phyloP scores from a whole-genome alignment of 37 sponge, comb jelly and placozoan genomes.

The Halichondria panicea region DNA sequence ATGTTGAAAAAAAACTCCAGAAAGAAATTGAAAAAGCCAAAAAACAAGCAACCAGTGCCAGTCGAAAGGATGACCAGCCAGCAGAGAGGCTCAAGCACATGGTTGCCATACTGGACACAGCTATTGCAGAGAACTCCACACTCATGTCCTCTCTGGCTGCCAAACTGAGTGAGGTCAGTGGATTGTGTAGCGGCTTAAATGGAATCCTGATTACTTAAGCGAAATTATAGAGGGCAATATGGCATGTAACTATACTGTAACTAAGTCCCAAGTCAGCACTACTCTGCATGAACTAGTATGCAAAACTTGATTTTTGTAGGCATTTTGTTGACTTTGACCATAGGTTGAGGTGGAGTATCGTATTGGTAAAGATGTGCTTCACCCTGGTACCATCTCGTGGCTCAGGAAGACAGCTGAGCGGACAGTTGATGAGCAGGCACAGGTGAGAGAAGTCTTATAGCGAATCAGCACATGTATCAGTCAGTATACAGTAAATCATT shows the following conservation, averaged over 20 bases:
- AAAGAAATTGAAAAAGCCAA: slow-evolving; percentile 41
- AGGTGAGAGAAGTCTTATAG: slow-evolving; percentile 18
- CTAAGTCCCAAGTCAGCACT: too few relatives aligned
- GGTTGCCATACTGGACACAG: slow-evolving; percentile 47
- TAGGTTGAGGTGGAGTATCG: slow-evolving; percentile 43
- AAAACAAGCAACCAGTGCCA: slow-evolving; percentile 14
- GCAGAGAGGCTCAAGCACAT: slow-evolving; percentile 59
- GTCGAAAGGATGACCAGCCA: slow-evolving; percentile 15
- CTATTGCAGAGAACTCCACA: slow-evolving; percentile 31
- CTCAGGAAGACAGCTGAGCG: slow-evolving; percentile 38
- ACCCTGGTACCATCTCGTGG: slow-evolving; percentile 56
- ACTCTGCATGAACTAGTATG: too few relatives aligned
- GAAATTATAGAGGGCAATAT: too few relatives aligned
- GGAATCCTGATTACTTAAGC: too few relatives aligned
- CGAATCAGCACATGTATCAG: too few relatives aligned
- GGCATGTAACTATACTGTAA: too few relatives aligned
- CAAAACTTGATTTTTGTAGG: too few relatives aligned
- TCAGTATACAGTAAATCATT: too few relatives aligned
- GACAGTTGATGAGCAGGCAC: slow-evolving; percentile 48
- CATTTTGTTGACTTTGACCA: too few relatives aligned
- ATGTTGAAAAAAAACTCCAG: slow-evolving; percentile 28
- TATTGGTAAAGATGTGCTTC: background rate
- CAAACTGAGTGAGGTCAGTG: slow-evolving; percentile 27
- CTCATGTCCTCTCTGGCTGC: slow-evolving; percentile 45
- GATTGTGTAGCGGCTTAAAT: too few relatives aligned